Evolutionary conservation across 2,888 invertebrate genomes (phyloP), one percentile per base, ranked within the genome.

Genomic region (Stenichneumon culpator): DNA sequence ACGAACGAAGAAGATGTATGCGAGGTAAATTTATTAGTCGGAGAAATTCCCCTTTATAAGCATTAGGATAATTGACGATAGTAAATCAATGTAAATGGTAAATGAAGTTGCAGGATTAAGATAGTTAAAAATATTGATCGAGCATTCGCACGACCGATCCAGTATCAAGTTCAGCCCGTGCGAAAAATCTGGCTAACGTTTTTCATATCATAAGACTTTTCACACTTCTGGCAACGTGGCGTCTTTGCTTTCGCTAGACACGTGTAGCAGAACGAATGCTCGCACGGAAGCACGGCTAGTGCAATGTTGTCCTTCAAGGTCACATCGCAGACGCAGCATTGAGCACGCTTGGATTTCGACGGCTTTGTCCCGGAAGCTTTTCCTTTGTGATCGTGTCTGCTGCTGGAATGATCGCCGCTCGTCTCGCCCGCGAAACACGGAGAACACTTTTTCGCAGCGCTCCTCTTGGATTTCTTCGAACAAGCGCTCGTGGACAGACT

Each of bases 191-290:
- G 65, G 1, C 74, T 82, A 14, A 84, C 68, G 65, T 85, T 75
- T 52, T 77, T 87, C 81, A 83, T 68, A 14, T 77, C 65, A 52
- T 83, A 85, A n/a, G 57, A 65, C 22, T 86, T 75, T 4, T 83
- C 69, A 63, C 86, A 88, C 44, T 82, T 81, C 74, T 75, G 84
- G 57, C 87, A 88, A 28, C 60, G 63, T 3, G 72, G 39, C 36
- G 22, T 16, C 36, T 73, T 73, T 5, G 25, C 69, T 54, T 65
- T 69, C 28, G 63, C 72, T 7, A 87, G 82, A 39, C 88, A 88
- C 11, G 68, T 57, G 44, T 86, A 86, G 44, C 88, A 88, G 32
- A 86, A 83, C n/a, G 54, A 32, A 74, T 88, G 88, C 32, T 83
- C 60, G 57, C 88, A 88, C 7, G 86, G 84, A 19, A 86, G 72